phyloP scores from a whole-genome alignment of 2,797 vertebrate genomes.

The Benthosema pterotum region DNA sequence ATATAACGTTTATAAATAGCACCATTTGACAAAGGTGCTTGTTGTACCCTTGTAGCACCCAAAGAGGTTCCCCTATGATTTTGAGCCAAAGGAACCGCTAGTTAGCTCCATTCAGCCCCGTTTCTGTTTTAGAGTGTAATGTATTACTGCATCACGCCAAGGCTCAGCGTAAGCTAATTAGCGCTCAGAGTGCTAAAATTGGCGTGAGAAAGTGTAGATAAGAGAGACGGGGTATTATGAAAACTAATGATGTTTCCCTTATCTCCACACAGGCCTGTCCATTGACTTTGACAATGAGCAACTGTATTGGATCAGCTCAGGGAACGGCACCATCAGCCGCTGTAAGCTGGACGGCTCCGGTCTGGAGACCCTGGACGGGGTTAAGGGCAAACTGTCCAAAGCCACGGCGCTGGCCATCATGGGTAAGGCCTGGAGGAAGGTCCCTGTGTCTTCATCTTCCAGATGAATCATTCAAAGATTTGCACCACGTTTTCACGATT shows the following conservation, averaged over 20 bases:
- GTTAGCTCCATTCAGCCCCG: too few relatives aligned
- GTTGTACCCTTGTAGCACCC: too few relatives aligned
- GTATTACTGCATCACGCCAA: background rate
- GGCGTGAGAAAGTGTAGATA: too few relatives aligned
- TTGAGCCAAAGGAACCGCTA: too few relatives aligned
- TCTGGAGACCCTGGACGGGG: constrained; percentile 83
- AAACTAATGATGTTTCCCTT: background rate
- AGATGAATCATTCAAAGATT: too few relatives aligned
- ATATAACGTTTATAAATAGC: too few relatives aligned
- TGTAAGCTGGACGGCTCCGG: constrained; percentile 89
- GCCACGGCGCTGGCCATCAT: constrained; percentile 94
- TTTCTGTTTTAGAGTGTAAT: too few relatives aligned
- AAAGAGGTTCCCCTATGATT: too few relatives aligned
- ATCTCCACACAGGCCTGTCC: constrained; percentile 84
- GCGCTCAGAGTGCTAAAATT: too few relatives aligned
- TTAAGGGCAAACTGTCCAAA: constrained; percentile 88
- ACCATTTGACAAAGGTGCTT: too few relatives aligned
- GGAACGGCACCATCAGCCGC: constrained; percentile 89
- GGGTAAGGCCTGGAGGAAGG: constrained; percentile 83
- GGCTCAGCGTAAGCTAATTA: constrained; percentile 1
- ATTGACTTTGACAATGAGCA: constrained; percentile 90
- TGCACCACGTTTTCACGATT: too few relatives aligned
- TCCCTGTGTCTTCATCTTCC: constrained; percentile 5
- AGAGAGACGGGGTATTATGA: background rate
- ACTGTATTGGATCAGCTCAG: constrained; percentile 97